Base-by-base conservation (phyloP, 2,888 invertebrate species). In the Cerceris rybyensis region DNA sequence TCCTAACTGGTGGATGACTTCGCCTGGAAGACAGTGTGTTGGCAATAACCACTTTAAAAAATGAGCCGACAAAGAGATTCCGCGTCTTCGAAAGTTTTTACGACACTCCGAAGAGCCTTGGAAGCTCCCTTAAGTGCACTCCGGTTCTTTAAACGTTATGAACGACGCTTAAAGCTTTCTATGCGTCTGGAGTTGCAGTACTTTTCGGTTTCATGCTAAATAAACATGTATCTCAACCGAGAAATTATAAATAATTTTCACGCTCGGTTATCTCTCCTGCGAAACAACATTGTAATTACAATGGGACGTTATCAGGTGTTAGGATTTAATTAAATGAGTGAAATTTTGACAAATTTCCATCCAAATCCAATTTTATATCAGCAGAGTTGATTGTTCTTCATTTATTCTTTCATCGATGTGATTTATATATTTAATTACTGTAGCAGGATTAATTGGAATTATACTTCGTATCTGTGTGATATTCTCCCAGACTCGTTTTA, bases 41-140 rank as follows among this genome's bases (percentile, higher is more conserved):
- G 70, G 55, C 69, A 60, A 60, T 68, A 75, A 67, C 69, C 46
- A 50, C 65, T 65, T 68, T 54, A 64, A 72, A 82, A 83, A 79
- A 57, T 65, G 17, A 57, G 67, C 83, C 84, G 83, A 81, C 83
- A 84, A 84, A 84, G 77, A 77, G 54, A 70, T 58, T 68, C 76
- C 68, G 81, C 77, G 54, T 63, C 72, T 60, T 70, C 16, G 65
- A 74, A 63, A 65, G 66, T 78, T 82, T 82, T 81, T 82, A 83
- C 75, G 73, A 69, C 58, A 60, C 61, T 66, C 66, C 14, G 65
- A 42, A 42, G 41, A 60, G 67, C 42, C 54, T 59, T 41, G 28
- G 68, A n/a, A 54, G 17, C 11, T 58, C 66, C 50, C 70, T 82
- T 69, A 68, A 82, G 82, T 72, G 77, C 80, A 81, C 80, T 71